These are phyloP conservation scores for Pherbina coryleti DNA, from an alignment of 2,888 invertebrate genomes.

Conservation along the genomic window DNA sequence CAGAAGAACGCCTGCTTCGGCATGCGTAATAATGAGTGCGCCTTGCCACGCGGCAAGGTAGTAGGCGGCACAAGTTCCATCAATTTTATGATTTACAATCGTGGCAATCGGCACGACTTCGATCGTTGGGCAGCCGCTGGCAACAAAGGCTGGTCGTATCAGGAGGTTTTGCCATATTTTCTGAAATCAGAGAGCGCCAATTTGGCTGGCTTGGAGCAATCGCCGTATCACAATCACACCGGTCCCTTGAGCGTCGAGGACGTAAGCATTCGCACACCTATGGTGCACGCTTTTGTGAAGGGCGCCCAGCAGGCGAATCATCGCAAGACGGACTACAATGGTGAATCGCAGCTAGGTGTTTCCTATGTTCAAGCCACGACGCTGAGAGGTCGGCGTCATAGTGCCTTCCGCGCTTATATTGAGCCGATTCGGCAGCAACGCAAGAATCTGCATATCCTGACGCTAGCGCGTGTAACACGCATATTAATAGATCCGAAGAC, in stretches of 20 bases:
- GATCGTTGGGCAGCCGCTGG: slow-evolving; percentile 78
- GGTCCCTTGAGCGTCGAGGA: slow-evolving; percentile 77
- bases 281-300: slow-evolving; percentile 73
- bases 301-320: slow-evolving; percentile 78
- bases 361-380: slow-evolving; percentile 77
- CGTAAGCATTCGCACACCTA: slow-evolving; percentile 71
- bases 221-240: slow-evolving; percentile 73
- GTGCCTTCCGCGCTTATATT: slow-evolving; percentile 77
- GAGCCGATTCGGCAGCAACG: slow-evolving; percentile 71
- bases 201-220: slow-evolving; percentile 69
- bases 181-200: slow-evolving; percentile 73
- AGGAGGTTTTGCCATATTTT: slow-evolving; percentile 75
- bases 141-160: slow-evolving; percentile 81
- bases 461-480: slow-evolving; percentile 76
- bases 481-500: slow-evolving; percentile 75
- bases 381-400: slow-evolving; percentile 75
- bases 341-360: slow-evolving; percentile 75
- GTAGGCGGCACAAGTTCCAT: slow-evolving; percentile 75
- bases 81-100: slow-evolving; percentile 80
- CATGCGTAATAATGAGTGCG: slow-evolving; percentile 67
- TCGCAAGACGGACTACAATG: slow-evolving; percentile 78
- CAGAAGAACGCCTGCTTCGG: slow-evolving; percentile 74
- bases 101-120: slow-evolving; percentile 81
- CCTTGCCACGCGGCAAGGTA: slow-evolving; percentile 73
- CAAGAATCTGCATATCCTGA: slow-evolving; percentile 78